Base-by-base conservation (phyloP, 2,888 invertebrate species). In the Cryptus armator region DNA sequence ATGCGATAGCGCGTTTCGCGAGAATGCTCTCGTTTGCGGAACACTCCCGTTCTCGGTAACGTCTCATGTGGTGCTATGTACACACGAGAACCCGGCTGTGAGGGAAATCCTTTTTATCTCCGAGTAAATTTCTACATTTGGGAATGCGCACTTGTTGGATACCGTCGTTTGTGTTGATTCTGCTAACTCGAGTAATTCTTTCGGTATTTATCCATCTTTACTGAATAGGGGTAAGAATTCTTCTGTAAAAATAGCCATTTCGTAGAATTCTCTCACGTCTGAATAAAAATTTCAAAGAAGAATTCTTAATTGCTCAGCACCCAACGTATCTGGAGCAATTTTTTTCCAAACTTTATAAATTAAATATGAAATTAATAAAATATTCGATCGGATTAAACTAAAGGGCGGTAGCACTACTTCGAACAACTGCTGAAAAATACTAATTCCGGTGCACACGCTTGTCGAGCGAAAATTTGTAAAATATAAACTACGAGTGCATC, bases 11-110 rank as follows among this genome's bases (percentile, higher is more conserved):
- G n/a, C 68, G 46, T 67, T 46, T 72, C 56, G 53, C 67, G 74
- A 62, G 46, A 67, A 79, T 85, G 75, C 64, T 72, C 62, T 67
- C 44, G 86, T 84, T 86, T 81, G 78, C 72, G 16, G 53, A 80
- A 66, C 70, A 37, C 46, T 62, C 32, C n/a, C 29, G 59, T 24
- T 44, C 53, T 46, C 46, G 16, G 29, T 71, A 43, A 75, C 19
- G n/a, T 64, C 71, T 64, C 19, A 4, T 79, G n/a, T 64, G 12
- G 44, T 29, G 14, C 9, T 70, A 19, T 29, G 32, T 37, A 67
- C 64, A 16, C 43, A 29, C 4, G 59, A 12, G 4, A 44, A 66
- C 64, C 48, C 46, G 44, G 62, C 29, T 24, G 16, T 10, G 24
- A 77, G 48, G 16, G 53, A 44, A 74, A 19, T 81, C 29, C 9